A percentile compares a stretch with the other conserved stretches of the same genome.
These are phyloP conservation scores for Colletes latitarsis DNA, from an alignment of 1,140 invertebrate species.

Conservation along the genomic window DNA sequence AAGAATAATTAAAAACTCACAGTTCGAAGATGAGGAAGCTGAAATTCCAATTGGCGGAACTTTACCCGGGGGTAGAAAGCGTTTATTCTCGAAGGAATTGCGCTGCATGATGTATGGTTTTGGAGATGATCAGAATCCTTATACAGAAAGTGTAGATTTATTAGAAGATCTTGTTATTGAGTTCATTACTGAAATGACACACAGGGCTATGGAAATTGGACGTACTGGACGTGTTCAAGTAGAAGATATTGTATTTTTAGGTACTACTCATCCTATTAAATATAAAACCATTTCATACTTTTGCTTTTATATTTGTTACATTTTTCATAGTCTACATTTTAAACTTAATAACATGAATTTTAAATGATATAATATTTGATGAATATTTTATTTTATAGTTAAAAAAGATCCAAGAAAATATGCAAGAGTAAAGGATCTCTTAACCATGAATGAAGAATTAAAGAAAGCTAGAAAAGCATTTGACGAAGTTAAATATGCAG, in stretches of 20 bases:
- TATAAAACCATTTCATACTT: neutral
- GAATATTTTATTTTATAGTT: constrained; percentile 81
- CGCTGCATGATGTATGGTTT: constrained; percentile 99
- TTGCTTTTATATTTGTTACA: neutral
- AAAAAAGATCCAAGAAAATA: constrained; percentile 98
- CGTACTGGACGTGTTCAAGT: constrained; percentile 96
- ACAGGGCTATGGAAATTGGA: constrained; percentile 98
- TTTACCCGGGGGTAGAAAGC: constrained; percentile 88
- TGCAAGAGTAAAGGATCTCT: constrained; percentile 97
- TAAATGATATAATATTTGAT: no score
- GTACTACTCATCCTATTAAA: constrained; percentile 53
- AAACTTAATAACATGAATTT: neutral
- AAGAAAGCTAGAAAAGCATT: constrained; percentile 99
- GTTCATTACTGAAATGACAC: constrained; percentile 97
- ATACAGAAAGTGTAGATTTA: constrained; percentile 98
- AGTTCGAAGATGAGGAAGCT: constrained; percentile 85
- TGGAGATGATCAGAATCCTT: constrained; percentile 99
- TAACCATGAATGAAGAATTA: constrained; percentile 99
- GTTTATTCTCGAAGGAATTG: constrained; percentile 94
- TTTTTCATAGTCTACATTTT: neutral
- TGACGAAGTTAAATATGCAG: constrained; percentile 98
- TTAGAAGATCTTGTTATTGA: constrained; percentile 99
- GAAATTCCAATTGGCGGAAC: constrained; percentile 84
- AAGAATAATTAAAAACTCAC: constrained; percentile 27
- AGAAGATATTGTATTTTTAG: constrained; percentile 98